These are phyloP conservation scores for Heterocephalus glaber DNA, from an alignment of 2,113 vertebrate species.

Conservation along the genomic window DNA sequence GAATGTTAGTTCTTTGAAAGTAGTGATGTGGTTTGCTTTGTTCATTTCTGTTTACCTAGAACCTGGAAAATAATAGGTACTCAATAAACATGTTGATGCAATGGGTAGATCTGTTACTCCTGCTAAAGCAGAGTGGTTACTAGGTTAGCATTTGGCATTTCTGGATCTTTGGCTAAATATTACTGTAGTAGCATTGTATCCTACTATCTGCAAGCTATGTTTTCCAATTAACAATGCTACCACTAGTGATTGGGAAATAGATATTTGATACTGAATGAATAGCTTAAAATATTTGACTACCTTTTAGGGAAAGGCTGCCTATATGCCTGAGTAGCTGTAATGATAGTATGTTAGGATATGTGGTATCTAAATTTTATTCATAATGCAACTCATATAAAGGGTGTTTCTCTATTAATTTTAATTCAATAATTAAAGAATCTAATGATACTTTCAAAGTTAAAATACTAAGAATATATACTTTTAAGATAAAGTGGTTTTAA, in stretches of 20 bases:
- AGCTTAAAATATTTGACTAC: not conserved
- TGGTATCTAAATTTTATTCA: slow-evolving; percentile 4
- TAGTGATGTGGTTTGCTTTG: not conserved
- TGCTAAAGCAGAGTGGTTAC: not conserved
- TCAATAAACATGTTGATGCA: not conserved
- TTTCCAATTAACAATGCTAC: not conserved
- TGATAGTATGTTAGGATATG: not conserved
- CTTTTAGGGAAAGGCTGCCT: not conserved
- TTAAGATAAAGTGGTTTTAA: slow-evolving; percentile 40
- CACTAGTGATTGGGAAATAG: not conserved
- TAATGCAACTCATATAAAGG: not conserved
- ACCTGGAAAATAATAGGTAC: not conserved
- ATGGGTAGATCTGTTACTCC: not conserved
- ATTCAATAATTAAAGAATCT: not conserved
- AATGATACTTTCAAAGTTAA: slow-evolving; percentile 26
- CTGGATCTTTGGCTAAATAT: slow-evolving; percentile 9
- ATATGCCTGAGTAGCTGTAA: not conserved
- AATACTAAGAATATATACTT: slow-evolving; percentile 23
- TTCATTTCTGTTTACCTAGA: not conserved
- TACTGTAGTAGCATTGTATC: not conserved
- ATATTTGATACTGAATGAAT: not conserved
- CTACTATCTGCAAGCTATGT: not conserved
- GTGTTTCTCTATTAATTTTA: slow-evolving; percentile 56
- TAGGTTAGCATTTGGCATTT: not conserved
- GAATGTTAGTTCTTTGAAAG: not conserved